Base-by-base conservation (phyloP, 1,140 invertebrate genomes). In the Leptestheria dahalacensis region DNA sequence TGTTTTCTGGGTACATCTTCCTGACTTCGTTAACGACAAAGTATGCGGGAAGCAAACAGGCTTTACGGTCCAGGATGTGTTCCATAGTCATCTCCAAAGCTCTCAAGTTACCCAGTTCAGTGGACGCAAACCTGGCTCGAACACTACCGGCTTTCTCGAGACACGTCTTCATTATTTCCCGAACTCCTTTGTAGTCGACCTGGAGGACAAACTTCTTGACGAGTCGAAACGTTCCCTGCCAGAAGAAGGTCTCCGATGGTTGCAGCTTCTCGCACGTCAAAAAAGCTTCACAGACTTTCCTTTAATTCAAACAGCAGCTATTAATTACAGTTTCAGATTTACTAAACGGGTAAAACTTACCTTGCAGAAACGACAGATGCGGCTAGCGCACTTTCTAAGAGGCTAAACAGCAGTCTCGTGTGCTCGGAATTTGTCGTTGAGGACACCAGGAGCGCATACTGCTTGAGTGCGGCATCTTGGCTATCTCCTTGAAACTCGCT, bases 21-120 rank as follows among this genome's bases (percentile, higher is more conserved):
- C 88, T 82, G 65, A 97, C 84, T 75, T 97, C 92, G 73, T 92
- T 95, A 0, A 94, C 85, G 62, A 96, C 88, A 64, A 97, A 88
- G 51, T 66, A 66, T 1, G 66, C 65, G 11, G 94, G 94, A 48
- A 97, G 73, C 10, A 97, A 73, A 68, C 90, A 93, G 3, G 86
- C 84, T 74, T 93, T 90, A 26, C 93, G 77, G 70, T 97, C 88
- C 74, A 97, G 89, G 65, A 97, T 94, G 64, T 87, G 84, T 65
- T 85, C 80, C 52, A 95, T 79, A 2, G 95, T 80, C 68, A 81
- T 80, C 66, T 86, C 79, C 15, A 92, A 71, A n/a, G 82, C 84
- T 67, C 83, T 81, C 29, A 91, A 73, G 72, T 91, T 88, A 6
- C 84, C 84, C 67, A 86, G 76, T 28, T 86, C 79, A 46, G 82